A percentile compares a stretch with the other conserved stretches of the same genome.
These are phyloP conservation scores for Pygoscelis antarcticus DNA, from an alignment of 2,113 vertebrate species.

Conservation along the genomic window DNA sequence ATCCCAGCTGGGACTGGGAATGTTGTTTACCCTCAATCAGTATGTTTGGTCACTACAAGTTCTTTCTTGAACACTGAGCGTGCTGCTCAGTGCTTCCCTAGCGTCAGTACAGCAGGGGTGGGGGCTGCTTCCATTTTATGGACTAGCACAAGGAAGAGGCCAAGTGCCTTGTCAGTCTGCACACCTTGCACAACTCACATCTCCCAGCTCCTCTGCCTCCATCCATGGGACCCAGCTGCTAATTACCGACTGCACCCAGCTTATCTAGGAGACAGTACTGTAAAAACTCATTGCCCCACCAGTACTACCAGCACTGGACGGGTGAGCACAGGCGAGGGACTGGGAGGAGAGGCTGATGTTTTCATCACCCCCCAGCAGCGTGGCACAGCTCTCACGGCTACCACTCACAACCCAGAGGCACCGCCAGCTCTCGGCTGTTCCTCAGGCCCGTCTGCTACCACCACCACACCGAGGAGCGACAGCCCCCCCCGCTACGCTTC, in stretches of 20 bases:
- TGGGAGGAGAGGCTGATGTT: neutral
- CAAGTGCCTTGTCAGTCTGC: neutral
- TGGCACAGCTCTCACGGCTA: neutral
- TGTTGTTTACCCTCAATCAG: accelerated
- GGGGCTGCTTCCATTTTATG: neutral
- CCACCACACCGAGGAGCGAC: accelerated
- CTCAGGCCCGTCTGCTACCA: no score
- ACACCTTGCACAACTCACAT: accelerated
- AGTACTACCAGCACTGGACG: neutral
- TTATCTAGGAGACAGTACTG: neutral
- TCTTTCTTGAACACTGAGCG: no score
- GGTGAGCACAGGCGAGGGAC: accelerated
- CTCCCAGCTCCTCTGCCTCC: neutral
- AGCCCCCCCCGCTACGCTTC: no score
- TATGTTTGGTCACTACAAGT: no score
- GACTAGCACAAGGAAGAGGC: neutral
- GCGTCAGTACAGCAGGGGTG: accelerated
- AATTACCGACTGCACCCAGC: neutral
- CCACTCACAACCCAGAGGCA: neutral
- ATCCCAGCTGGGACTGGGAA: no score
- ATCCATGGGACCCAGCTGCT: neutral
- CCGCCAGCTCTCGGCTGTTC: neutral
- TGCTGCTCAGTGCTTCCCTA: accelerated
- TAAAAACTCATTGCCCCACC: neutral
- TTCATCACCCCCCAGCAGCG: neutral